phyloP scores from a whole-genome alignment of 2,113 vertebrate species.

The Scytalopus superciliaris region DNA sequence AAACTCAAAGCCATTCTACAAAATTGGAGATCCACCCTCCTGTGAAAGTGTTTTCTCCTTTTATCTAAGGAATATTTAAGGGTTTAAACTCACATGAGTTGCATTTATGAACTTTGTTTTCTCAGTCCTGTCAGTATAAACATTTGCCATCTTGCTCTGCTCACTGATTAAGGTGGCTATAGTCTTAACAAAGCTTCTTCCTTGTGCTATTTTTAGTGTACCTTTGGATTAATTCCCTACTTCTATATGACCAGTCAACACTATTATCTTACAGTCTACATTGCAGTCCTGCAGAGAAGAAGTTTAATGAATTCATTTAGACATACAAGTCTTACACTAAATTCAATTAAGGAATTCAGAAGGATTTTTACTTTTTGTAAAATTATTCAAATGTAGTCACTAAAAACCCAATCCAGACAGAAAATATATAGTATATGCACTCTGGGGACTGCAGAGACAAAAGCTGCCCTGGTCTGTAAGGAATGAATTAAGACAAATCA shows the following conservation, averaged over 20 bases:
- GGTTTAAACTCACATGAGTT: not conserved
- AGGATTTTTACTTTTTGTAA: not conserved
- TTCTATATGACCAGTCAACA: not conserved
- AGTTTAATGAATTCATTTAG: not conserved
- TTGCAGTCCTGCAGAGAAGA: not conserved
- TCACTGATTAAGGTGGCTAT: not conserved
- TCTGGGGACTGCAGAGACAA: not conserved
- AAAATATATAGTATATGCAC: not conserved
- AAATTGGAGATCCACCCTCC: not conserved
- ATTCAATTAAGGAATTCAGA: not conserved
- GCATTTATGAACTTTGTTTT: not conserved
- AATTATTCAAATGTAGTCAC: not conserved
- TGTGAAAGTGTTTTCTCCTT: not conserved
- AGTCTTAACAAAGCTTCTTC: not conserved
- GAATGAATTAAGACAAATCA: conserved; percentile 22
- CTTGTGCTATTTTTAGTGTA: not conserved
- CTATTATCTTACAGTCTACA: not conserved
- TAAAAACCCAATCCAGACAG: not conserved
- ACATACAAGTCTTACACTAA: not conserved
- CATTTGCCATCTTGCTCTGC: not conserved
- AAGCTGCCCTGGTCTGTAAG: not conserved
- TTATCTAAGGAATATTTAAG: not conserved
- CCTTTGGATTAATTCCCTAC: not conserved
- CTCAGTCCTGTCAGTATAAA: not conserved
- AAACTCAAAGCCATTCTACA: not conserved